These are phyloP conservation scores for Coreoperca whiteheadi DNA, from an alignment of 2,113 vertebrate species.

Conservation along the genomic window DNA sequence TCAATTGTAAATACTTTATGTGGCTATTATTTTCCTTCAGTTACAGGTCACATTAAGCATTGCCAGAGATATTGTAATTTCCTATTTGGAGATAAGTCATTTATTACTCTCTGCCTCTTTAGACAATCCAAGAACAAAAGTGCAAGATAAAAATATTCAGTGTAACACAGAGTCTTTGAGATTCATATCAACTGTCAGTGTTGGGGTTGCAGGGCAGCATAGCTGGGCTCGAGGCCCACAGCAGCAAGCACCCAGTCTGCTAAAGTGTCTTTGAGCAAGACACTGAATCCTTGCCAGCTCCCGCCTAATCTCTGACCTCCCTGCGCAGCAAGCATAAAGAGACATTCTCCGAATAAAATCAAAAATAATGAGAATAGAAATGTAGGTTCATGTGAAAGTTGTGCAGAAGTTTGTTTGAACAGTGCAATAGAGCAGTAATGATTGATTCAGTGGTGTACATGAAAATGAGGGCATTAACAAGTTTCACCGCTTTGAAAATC, in stretches of 20 bases:
- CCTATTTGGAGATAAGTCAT: conserved; percentile 39
- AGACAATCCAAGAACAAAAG: conserved; percentile 44
- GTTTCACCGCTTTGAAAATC: conserved; percentile 59
- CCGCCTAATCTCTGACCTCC: conserved; percentile 65
- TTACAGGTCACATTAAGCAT: conserved; percentile 28
- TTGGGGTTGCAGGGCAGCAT: conserved; percentile 49
- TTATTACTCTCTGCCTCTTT: conserved; percentile 44
- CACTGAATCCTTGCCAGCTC: conserved; percentile 65
- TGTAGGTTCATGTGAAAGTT: conserved; percentile 59
- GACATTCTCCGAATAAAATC: conserved; percentile 46
- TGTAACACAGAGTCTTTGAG: conserved; percentile 40
- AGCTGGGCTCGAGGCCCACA: conserved; percentile 40
- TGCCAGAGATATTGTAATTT: conserved; percentile 46
- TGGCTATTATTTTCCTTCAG: not conserved
- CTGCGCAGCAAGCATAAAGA: conserved; percentile 51
- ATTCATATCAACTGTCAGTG: conserved; percentile 45
- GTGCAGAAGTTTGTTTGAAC: conserved; percentile 63
- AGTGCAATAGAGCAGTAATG: conserved; percentile 36
- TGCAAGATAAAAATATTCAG: conserved; percentile 50
- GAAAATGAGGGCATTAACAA: conserved; percentile 64
- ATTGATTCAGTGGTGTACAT: conserved; percentile 57
- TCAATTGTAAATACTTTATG: not conserved
- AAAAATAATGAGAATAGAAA: conserved; percentile 58
- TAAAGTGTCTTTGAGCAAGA: conserved; percentile 72
- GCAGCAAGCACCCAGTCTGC: conserved; percentile 40